phyloP scores from a whole-genome alignment of 2,113 vertebrate genomes.

The Gobiocypris rarus region DNA sequence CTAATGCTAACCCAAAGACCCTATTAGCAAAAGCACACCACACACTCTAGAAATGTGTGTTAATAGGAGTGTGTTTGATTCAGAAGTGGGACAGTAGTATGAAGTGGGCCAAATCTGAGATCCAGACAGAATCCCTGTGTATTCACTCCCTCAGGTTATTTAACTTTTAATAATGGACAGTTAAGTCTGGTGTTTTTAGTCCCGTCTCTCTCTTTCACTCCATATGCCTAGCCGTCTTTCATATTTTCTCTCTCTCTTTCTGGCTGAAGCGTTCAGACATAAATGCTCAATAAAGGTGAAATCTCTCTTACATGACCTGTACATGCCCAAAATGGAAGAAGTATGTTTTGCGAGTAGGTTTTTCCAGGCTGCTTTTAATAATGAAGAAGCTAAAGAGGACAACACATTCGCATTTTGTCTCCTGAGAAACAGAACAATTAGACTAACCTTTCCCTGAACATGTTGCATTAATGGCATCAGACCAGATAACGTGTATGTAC shows the following conservation, averaged over 20 bases:
- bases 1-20: slow-evolving; percentile 30
- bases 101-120: slow-evolving; percentile 71
- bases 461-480: slow-evolving; percentile 25
- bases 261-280: slow-evolving; percentile 43
- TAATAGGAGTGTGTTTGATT: slow-evolving; percentile 62
- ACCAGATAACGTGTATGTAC: slow-evolving; percentile 69
- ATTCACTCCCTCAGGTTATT: slow-evolving; percentile 69
- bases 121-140: slow-evolving; percentile 60
- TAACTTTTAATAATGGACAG: slow-evolving; percentile 73
- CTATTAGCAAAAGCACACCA: slow-evolving; percentile 14
- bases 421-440: slow-evolving; percentile 79
- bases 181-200: slow-evolving; percentile 45
- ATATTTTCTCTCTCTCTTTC: slow-evolving; percentile 20
- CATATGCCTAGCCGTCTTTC: slow-evolving; percentile 40
- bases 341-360: slow-evolving; percentile 87
- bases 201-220: slow-evolving; percentile 34
- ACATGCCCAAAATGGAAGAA: slow-evolving; percentile 93
- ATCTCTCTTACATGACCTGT: slow-evolving; percentile 68
- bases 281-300: slow-evolving; percentile 54
- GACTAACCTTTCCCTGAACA: slow-evolving; percentile 74
- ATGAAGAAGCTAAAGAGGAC: slow-evolving; percentile 80
- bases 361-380: slow-evolving; percentile 88
- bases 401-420: slow-evolving; percentile 35
- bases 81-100: slow-evolving; percentile 62
- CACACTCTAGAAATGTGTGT: slow-evolving; percentile 51